A percentile compares a stretch with the other conserved stretches of the same genome.
Conservation (phyloP, 2,113 vertebrate species). For the Notiomystis cincta region DNA sequence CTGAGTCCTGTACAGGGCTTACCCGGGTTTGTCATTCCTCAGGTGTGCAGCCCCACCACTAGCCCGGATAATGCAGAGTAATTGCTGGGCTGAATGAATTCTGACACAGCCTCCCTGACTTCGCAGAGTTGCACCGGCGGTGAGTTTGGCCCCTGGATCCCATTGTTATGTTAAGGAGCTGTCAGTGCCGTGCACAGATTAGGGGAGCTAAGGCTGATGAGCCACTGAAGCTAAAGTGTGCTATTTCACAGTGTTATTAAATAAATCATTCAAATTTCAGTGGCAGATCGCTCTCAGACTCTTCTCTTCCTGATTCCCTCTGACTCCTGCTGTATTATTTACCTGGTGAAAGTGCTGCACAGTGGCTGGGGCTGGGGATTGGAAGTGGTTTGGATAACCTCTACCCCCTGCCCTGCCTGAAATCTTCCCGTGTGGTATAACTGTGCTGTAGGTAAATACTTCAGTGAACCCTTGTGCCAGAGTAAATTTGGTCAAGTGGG, state of each 20-base stretch:
- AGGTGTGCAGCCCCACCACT: not conserved
- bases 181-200: not conserved
- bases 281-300: not conserved
- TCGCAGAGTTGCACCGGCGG: not conserved
- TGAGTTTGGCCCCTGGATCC: not conserved
- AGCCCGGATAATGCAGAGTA: not conserved
- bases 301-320: not conserved
- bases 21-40: not conserved
- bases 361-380: not conserved
- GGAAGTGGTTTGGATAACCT: not conserved
- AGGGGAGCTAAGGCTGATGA: not conserved
- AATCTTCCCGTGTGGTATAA: fast-evolving
- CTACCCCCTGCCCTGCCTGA: not conserved
- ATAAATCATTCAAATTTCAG: not conserved
- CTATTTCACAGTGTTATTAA: not conserved
- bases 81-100: not conserved
- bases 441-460: not conserved
- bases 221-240: not conserved
- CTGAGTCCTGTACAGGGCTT: not conserved
- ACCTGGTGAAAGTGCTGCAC: not conserved
- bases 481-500: not conserved
- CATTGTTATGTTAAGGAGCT: not conserved
- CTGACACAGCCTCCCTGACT: not conserved
- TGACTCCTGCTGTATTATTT: not conserved
- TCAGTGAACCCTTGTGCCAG: not conserved